A percentile compares a stretch with the other conserved stretches of the same genome.
Evolutionary conservation across 2,888 invertebrate species (phyloP).

Genomic region (Entomobrya multifasciata): DNA sequence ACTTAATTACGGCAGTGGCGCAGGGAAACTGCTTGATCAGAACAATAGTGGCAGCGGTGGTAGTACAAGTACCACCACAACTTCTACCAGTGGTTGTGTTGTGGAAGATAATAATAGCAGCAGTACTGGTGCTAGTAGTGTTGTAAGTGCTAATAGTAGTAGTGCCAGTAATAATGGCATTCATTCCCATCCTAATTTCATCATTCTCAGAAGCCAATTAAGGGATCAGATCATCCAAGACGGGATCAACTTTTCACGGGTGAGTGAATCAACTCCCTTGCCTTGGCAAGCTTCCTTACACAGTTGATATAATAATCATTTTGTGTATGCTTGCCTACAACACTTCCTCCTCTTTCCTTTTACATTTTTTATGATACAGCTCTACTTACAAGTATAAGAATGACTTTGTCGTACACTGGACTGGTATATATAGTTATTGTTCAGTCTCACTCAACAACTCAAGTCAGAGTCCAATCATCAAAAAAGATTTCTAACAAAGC

Average conservation of each 20-base stretch:
- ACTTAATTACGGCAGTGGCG: constrained; percentile 57
- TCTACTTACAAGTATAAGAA: background rate
- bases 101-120: constrained; percentile 49
- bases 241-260: constrained; percentile 78
- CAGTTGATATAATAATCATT: too few relatives aligned
- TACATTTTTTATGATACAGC: constrained; percentile 26
- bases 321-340: background rate
- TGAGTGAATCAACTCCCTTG: constrained; percentile 55
- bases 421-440: too few relatives aligned
- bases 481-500: constrained; percentile 4
- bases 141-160: constrained; percentile 66
- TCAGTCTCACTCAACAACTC: background rate
- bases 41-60: constrained; percentile 18
- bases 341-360: constrained; percentile 26
- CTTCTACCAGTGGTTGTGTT: constrained; percentile 43
- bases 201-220: constrained; percentile 76
- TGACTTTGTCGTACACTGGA: too few relatives aligned
- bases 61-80: constrained; percentile 22
- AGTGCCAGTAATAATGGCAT: constrained; percentile 65
- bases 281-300: background rate
- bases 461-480: background rate
- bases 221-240: constrained; percentile 78
- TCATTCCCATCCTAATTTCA: constrained; percentile 70
- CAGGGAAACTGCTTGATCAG: constrained; percentile 35
- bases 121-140: constrained; percentile 59